phyloP scores from a whole-genome alignment of 2,888 invertebrate species.

The Caenorhabditis drosophilae region DNA sequence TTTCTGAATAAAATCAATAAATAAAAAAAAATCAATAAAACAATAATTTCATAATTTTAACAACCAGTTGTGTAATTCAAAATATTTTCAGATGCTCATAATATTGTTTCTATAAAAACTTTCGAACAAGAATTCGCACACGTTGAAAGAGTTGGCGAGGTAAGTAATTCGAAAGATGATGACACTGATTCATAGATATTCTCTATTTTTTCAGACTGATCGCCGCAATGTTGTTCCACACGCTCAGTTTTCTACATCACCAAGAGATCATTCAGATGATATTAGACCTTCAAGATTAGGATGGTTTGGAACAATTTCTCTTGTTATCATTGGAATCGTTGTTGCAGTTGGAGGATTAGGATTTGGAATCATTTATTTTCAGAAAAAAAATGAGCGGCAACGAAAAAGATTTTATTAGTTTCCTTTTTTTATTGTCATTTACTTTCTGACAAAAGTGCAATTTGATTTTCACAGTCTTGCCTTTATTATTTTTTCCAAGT shows the following conservation, averaged over 20 bases:
- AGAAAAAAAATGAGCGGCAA: constrained; percentile 86
- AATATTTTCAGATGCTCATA: constrained; percentile 97
- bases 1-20: too few relatives aligned
- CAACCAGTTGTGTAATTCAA: too few relatives aligned
- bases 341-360: constrained; percentile 83
- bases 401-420: constrained; percentile 82
- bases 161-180: constrained; percentile 6
- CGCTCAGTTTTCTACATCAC: constrained; percentile 70
- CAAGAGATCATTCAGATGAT: constrained; percentile 88
- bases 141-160: constrained; percentile 66
- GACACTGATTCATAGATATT: neutral
- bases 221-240: constrained; percentile 37
- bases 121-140: constrained; percentile 84
- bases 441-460: neutral
- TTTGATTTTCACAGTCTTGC: neutral
- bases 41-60: too few relatives aligned
- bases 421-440: neutral
- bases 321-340: constrained; percentile 84
- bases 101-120: constrained; percentile 86
- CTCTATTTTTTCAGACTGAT: constrained; percentile 26
- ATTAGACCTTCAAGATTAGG: constrained; percentile 84
- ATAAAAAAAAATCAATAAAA: too few relatives aligned
- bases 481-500: neutral
- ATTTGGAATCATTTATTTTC: constrained; percentile 88
- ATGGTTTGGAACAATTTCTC: constrained; percentile 81